Conservation (phyloP, 1,140 invertebrate genomes). For the Dinothrombium tinctorium region DNA sequence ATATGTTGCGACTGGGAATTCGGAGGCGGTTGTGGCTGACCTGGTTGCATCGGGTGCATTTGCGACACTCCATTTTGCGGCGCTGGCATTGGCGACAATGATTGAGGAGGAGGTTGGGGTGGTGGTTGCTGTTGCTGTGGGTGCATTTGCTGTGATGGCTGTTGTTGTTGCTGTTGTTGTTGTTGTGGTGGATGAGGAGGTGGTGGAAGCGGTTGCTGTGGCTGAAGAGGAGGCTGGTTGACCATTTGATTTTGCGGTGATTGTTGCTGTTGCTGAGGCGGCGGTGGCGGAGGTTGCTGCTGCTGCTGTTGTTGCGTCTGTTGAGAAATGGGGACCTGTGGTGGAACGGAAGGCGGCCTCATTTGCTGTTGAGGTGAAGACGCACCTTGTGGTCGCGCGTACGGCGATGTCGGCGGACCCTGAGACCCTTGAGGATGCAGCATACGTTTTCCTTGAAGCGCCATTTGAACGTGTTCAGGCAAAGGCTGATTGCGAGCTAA, state of each 20-base stretch:
- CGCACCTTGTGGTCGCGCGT: too few species aligned
- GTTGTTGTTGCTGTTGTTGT: constrained; percentile 9
- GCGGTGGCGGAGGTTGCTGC: not conserved
- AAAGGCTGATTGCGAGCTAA: constrained; percentile 73
- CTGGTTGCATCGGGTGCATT: constrained; percentile 10
- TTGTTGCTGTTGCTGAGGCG: not conserved
- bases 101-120: not conserved
- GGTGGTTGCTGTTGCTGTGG: not conserved
- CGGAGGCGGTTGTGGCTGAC: too few species aligned
- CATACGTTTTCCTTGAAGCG: not conserved
- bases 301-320: not conserved
- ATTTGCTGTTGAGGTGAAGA: not conserved
- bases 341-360: not conserved
- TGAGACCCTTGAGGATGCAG: too few species aligned
- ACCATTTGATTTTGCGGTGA: not conserved
- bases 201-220: not conserved
- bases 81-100: not conserved
- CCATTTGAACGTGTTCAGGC: constrained; percentile 35
- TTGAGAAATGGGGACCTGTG: not conserved
- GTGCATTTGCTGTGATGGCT: not conserved
- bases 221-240: not conserved
- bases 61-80: constrained; percentile 3
- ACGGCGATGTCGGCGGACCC: too few species aligned
- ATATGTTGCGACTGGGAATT: not conserved
- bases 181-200: not conserved